Percentiles rank a stretch among this genome's conserved stretches.
phyloP scores from a whole-genome alignment of 1,140 invertebrate species.

The Chironomus tepperi region DNA sequence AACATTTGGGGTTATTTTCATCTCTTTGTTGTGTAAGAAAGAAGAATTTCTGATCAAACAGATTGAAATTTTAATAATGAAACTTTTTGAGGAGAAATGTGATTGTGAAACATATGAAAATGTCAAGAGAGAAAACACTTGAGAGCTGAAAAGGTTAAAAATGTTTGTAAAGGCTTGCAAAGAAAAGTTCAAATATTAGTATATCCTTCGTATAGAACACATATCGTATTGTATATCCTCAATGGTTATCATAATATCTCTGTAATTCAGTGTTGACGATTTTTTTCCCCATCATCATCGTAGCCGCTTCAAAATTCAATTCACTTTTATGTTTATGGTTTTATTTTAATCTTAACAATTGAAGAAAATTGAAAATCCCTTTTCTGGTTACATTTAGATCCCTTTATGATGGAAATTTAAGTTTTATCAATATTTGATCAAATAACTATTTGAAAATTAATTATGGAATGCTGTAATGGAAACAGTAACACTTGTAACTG shows the following conservation, averaged over 20 bases:
- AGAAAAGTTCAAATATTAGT: conserved; percentile 21
- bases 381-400: neutral
- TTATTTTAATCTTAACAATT: neutral
- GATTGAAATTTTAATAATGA: conserved; percentile 11
- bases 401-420: no score
- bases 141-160: conserved; percentile 16
- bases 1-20: no score
- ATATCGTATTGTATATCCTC: neutral
- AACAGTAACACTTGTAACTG: no score
- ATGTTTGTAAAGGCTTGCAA: neutral
- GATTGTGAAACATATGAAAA: neutral
- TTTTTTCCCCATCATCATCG: neutral
- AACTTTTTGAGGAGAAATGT: neutral
- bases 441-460: no score
- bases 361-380: conserved; percentile 6
- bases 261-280: neutral
- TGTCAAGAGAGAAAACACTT: neutral
- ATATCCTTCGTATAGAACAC: neutral
- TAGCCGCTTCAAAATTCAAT: neutral
- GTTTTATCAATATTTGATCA: no score
- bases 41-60: neutral
- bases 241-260: conserved; percentile 20
- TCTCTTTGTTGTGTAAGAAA: neutral
- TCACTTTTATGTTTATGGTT: conserved; percentile 20
- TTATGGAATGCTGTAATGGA: no score